Percentiles rank a stretch among this genome's conserved stretches.
Evolutionary conservation across 2,113 vertebrate genomes (phyloP).

Genomic region (Cavia porcellus): DNA sequence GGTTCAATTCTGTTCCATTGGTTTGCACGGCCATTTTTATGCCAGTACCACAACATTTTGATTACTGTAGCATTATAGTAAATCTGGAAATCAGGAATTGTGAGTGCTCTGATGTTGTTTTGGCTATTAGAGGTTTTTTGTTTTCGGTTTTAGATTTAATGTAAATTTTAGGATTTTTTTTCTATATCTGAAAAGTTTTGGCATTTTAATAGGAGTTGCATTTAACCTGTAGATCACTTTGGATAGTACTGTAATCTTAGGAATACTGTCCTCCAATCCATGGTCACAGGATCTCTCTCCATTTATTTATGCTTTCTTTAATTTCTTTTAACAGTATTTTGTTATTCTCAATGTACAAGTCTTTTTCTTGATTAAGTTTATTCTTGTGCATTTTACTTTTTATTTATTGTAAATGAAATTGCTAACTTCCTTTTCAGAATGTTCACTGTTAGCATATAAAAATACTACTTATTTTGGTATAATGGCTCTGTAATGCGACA

Average conservation of each 20-base stretch:
- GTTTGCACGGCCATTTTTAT: not conserved
- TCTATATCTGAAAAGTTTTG: not conserved
- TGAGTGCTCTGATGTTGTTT: not conserved
- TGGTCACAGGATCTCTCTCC: not conserved
- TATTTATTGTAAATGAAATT: conserved; percentile 43
- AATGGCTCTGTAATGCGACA: not conserved
- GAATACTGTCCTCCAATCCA: not conserved
- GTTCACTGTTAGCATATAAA: conserved; percentile 21
- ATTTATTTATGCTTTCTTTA: conserved; percentile 40
- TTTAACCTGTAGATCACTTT: not conserved
- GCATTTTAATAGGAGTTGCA: not conserved
- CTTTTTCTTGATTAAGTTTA: conserved; percentile 48
- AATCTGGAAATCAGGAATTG: conserved; percentile 5
- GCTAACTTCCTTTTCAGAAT: conserved; percentile 7
- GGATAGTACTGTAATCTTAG: not conserved
- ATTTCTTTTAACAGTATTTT: not conserved
- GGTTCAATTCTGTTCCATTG: not conserved
- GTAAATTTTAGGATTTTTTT: not conserved
- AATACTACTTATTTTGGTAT: not conserved
- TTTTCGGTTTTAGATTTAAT: not conserved
- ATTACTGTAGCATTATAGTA: not conserved
- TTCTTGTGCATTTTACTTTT: conserved; percentile 35
- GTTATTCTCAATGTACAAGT: not conserved
- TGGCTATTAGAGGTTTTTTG: not conserved
- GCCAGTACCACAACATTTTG: not conserved